Percentiles rank a stretch among this genome's conserved stretches.
Conservation (phyloP, 2,113 vertebrate genomes). For the Mungos mungo region DNA sequence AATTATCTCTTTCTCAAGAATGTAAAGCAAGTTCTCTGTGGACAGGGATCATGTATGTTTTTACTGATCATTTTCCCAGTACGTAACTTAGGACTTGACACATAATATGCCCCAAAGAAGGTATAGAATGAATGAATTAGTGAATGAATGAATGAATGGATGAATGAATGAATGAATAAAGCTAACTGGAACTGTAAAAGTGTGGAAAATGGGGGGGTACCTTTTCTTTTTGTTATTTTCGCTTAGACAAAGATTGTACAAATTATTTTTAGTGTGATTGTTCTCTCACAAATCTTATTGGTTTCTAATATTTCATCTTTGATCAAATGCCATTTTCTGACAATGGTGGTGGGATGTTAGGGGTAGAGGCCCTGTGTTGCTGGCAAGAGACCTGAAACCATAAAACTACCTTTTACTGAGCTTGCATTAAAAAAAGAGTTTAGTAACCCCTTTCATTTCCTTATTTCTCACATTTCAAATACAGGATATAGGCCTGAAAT, state of each 20-base stretch:
- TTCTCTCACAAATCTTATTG: neutral
- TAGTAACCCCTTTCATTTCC: slow-evolving; percentile 50
- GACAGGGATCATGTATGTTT: neutral
- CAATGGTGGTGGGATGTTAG: neutral
- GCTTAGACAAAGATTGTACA: neutral
- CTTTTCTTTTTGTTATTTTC: neutral
- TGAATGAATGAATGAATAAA: neutral
- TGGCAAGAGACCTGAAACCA: slow-evolving; percentile 18
- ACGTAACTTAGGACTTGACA: neutral
- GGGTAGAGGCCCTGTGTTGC: neutral
- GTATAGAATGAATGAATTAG: neutral
- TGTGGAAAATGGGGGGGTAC: neutral
- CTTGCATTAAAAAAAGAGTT: neutral
- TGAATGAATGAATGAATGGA: neutral
- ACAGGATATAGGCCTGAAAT: slow-evolving; percentile 27
- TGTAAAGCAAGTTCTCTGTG: neutral
- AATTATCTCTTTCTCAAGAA: neutral
- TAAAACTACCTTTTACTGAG: slow-evolving; percentile 48
- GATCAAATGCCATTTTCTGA: slow-evolving; percentile 35
- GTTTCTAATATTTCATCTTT: slow-evolving; percentile 52
- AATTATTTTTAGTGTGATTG: slow-evolving; percentile 43
- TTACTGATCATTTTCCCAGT: neutral
- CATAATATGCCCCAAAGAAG: neutral
- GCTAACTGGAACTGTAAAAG: neutral
- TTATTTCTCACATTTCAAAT: slow-evolving; percentile 63